phyloP scores from a whole-genome alignment of 2,113 vertebrate species.

The Coreoperca whiteheadi region DNA sequence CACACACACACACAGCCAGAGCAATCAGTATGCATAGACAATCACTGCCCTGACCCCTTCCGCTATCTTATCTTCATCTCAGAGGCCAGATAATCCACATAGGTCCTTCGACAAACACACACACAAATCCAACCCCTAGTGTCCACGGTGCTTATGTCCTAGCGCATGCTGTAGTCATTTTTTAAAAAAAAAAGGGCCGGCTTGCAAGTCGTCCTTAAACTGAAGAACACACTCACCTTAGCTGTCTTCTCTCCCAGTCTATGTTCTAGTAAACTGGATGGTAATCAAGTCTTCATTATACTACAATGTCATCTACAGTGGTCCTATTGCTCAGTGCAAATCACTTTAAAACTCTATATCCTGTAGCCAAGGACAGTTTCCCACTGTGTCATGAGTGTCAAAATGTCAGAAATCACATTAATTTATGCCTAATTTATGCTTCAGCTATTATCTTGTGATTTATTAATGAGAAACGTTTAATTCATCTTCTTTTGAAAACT shows the following conservation, averaged over 20 bases:
- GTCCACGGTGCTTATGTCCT: constrained; percentile 1
- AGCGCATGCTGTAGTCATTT: constrained; percentile 33
- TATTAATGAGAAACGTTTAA: constrained; percentile 2
- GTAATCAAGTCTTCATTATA: constrained; percentile 32
- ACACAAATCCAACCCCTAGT: background rate
- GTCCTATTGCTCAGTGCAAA: background rate
- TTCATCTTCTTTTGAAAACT: constrained; percentile 5
- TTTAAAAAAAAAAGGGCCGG: constrained; percentile 36
- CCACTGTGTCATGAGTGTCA: background rate
- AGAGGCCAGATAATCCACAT: constrained; percentile 70
- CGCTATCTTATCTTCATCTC: constrained; percentile 78
- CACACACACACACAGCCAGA: background rate
- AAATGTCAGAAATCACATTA: constrained; percentile 1
- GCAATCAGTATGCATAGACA: constrained; percentile 70
- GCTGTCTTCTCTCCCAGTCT: constrained; percentile 12
- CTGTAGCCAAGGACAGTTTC: constrained; percentile 13
- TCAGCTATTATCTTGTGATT: constrained; percentile 1
- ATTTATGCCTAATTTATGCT: constrained; percentile 2
- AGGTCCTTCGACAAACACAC: constrained; percentile 58
- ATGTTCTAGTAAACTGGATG: constrained; percentile 29
- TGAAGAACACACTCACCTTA: constrained; percentile 63
- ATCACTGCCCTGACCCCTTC: constrained; percentile 57
- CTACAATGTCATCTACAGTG: constrained; percentile 12
- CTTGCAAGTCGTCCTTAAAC: constrained; percentile 56
- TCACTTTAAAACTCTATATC: background rate